Evolutionary conservation across 2,797 vertebrate species (phyloP), one percentile per base, ranked within the genome.

Genomic region (Falco columbarius): DNA sequence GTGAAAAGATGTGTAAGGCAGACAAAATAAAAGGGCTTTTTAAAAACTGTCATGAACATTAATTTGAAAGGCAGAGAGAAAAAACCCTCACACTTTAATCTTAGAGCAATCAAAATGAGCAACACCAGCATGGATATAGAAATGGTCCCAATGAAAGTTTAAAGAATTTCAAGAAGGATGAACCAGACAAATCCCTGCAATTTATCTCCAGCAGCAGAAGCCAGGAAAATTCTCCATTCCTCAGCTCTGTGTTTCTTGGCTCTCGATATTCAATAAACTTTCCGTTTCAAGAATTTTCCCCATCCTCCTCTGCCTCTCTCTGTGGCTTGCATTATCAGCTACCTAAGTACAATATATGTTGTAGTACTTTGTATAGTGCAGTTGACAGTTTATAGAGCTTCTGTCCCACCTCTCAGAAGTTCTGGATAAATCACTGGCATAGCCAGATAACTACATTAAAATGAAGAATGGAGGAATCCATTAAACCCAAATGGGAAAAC

Each of bases 201-300:
- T 89, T 91, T 96, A 87, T 92, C 89, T 93, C 40, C 52, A 87
- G 71, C 67, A 52, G 63, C n/a, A 91, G 70, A 96, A 95, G 86
- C 61, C 81, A 83, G 71, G 56, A 91, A 87, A 84, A 89, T 51
- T 81, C 30, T 86, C 74, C 58, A 20, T 95, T 91, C 58, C 49
- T 91, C 55, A 90, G 66, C 72, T 85, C 26, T 94, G 84, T 91
- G 68, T 94, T 95, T 94, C 81, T 93, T 95, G 81, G 89, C 79
- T 93, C 30, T 34, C 8, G 4, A 34, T 36, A 59, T 55, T 75
- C 94, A 91, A 49, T 76, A 82, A 91, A 90, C 42, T 86, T 93
- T 67, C 75, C 3, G 0, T 86, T 81, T 90, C 71, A 73, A 93
- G 75, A 56, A 49, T 92, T 85, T 85, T 74, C 36, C n/a, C 61